Evolutionary conservation across 2,888 invertebrate genomes (phyloP).

Genomic region (Syrphus vitripennis): DNA sequence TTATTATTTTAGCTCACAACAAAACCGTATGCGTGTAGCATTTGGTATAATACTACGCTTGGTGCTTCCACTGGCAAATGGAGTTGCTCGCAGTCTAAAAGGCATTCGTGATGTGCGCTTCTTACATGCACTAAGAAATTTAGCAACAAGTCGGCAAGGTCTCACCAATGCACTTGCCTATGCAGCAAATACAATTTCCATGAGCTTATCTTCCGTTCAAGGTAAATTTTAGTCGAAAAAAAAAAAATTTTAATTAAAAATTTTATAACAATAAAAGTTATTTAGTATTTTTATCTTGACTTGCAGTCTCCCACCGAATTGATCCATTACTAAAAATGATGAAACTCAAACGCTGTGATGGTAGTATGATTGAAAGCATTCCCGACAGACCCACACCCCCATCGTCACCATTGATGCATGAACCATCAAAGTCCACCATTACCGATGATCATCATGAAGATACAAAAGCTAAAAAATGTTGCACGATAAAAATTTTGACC

Average conservation of each 20-base stretch:
- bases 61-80: conserved; percentile 79
- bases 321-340: conserved; percentile 79
- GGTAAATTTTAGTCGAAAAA: conserved; percentile 73
- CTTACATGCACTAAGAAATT: conserved; percentile 76
- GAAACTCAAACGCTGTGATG: conserved; percentile 77
- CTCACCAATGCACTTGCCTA: conserved; percentile 79
- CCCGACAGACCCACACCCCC: conserved; percentile 73
- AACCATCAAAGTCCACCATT: conserved; percentile 69
- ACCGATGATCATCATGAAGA: conserved; percentile 60
- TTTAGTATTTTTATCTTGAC: conserved; percentile 6
- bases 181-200: conserved; percentile 80
- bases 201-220: conserved; percentile 80
- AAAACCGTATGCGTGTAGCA: conserved; percentile 78
- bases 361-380: conserved; percentile 77
- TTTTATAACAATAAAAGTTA: not conserved
- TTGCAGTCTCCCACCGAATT: conserved; percentile 78
- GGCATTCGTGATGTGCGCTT: conserved; percentile 79
- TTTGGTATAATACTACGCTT: conserved; percentile 79
- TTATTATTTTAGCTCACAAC: conserved; percentile 74
- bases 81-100: conserved; percentile 78
- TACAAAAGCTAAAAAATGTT: conserved; percentile 75
- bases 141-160: conserved; percentile 78
- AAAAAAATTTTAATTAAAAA: not conserved
- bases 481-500: conserved; percentile 78
- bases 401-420: conserved; percentile 70